Conservation (phyloP, 2,888 invertebrate species). For the Eledone cirrhosa region DNA sequence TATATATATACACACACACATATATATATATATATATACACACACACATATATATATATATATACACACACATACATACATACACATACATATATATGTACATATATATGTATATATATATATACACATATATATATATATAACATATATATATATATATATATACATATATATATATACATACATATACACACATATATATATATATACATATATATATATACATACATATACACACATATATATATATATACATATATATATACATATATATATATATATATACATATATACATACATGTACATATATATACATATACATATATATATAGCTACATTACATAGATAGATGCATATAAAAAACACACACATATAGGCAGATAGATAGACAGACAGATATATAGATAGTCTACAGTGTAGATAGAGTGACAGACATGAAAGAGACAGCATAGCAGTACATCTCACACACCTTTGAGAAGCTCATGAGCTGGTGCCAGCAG, state of each 20-base stretch:
- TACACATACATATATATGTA: too few relatives aligned
- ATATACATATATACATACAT: too few relatives aligned
- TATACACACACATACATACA: background rate
- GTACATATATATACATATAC: too few relatives aligned
- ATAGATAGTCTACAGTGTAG: too few relatives aligned
- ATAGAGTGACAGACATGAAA: too few relatives aligned
- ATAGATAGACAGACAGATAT: too few relatives aligned
- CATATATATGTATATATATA: too few relatives aligned
- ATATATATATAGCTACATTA: too few relatives aligned
- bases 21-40: background rate
- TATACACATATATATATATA: background rate
- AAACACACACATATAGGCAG: too few relatives aligned
- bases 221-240: background rate
- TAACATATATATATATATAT: too few relatives aligned
- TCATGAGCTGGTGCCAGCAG: background rate
- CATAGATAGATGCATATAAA: too few relatives aligned
- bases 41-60: background rate
- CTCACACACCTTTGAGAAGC: conserved; percentile 22
- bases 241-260: conserved; percentile 3
- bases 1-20: background rate
- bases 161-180: background rate
- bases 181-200: background rate
- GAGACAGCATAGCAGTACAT: too few relatives aligned
- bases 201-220: background rate
- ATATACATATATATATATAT: background rate